Evolutionary conservation across 2,797 vertebrate species (phyloP).

Genomic region (Sebastes itinus): DNA sequence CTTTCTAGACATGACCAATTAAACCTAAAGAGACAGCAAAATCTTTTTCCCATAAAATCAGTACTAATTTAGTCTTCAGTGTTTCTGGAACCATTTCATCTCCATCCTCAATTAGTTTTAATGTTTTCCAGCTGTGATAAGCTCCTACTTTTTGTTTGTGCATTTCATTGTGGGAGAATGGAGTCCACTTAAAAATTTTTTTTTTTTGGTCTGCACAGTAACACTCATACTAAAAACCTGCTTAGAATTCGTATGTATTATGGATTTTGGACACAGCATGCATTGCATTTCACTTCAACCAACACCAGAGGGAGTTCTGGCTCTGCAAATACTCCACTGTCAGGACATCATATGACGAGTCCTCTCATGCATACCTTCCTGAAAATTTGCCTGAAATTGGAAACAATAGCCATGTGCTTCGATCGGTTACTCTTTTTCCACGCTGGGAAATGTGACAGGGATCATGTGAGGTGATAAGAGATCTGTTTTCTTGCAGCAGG

Average conservation of each 20-base stretch:
- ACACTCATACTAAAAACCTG: not conserved
- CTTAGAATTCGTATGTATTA: too few species aligned
- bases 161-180: not conserved
- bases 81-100: not conserved
- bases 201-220: not conserved
- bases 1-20: too few species aligned
- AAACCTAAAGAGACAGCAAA: not conserved
- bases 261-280: not conserved
- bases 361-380: slow-evolving; percentile 8
- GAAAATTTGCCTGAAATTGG: slow-evolving; percentile 35
- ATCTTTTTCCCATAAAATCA: not conserved
- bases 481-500: slow-evolving; percentile 65
- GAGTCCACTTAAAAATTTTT: not conserved
- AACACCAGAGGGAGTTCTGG: slow-evolving; percentile 66
- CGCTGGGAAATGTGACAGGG: slow-evolving; percentile 40
- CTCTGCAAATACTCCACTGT: not conserved
- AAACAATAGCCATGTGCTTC: slow-evolving; percentile 48
- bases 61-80: not conserved
- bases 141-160: not conserved
- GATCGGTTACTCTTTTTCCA: slow-evolving; percentile 39
- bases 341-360: not conserved
- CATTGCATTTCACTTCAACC: not conserved
- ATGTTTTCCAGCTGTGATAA: not conserved
- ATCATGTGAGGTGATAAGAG: slow-evolving; percentile 55
- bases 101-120: not conserved